Evolutionary conservation across 1,140 invertebrate genomes (phyloP).

Genomic region (Drosophila watanabei): DNA sequence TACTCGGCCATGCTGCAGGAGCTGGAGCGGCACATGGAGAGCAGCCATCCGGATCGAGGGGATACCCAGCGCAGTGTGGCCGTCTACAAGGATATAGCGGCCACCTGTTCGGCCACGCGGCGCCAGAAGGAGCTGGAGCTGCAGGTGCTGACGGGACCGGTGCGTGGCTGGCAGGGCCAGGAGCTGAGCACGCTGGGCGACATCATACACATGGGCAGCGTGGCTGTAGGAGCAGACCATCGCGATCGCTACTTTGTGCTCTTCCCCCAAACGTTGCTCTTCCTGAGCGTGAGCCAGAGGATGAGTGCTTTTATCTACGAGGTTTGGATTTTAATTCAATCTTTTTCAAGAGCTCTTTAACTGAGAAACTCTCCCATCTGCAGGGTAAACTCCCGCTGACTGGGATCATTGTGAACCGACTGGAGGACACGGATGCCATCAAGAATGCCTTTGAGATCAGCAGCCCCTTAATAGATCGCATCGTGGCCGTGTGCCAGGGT

Average conservation of each 20-base stretch:
- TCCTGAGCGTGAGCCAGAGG: slow-evolving; percentile 95
- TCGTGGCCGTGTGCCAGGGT: slow-evolving; percentile 94
- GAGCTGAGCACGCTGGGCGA: slow-evolving; percentile 89
- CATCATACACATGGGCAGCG: slow-evolving; percentile 93
- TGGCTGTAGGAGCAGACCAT: slow-evolving; percentile 92
- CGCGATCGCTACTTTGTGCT: slow-evolving; percentile 96
- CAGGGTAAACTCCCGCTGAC: slow-evolving; percentile 96
- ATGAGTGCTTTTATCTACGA: slow-evolving; percentile 98
- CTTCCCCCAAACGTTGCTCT: slow-evolving; percentile 94
- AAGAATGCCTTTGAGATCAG: slow-evolving; percentile 97
- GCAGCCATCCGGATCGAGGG: slow-evolving; percentile 97
- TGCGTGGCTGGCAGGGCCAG: slow-evolving; percentile 98
- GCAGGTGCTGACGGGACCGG: slow-evolving; percentile 96
- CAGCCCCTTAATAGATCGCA: slow-evolving; percentile 96
- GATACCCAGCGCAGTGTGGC: slow-evolving; percentile 97
- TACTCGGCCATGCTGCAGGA: slow-evolving; percentile 98
- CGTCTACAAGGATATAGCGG: slow-evolving; percentile 97
- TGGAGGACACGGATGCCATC: slow-evolving; percentile 92
- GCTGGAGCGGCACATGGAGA: slow-evolving; percentile 97
- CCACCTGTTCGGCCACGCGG: slow-evolving; percentile 92
- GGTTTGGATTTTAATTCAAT: slow-evolving; percentile 87
- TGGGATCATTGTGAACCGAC: slow-evolving; percentile 91
- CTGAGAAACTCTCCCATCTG: slow-evolving; percentile 28
- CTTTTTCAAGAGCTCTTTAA: not conserved
- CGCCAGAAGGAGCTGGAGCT: slow-evolving; percentile 98